Evolutionary conservation across 2,888 invertebrate species (phyloP).

Genomic region (Zygogramma bicolorata): DNA sequence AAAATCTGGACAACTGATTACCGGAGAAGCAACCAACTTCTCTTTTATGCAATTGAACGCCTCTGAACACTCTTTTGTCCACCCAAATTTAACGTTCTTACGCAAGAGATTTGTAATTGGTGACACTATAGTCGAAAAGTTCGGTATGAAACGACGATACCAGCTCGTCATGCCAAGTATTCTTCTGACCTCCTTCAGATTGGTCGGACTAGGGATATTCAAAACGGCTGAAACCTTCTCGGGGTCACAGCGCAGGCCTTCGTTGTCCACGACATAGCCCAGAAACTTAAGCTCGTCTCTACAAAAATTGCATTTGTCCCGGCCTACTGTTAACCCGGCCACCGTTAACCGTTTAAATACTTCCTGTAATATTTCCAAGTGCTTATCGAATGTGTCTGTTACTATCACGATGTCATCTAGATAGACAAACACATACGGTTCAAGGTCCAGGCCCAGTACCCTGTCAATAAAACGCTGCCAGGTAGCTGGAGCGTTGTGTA

Average conservation of each 20-base stretch:
- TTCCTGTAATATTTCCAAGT: conserved; percentile 36
- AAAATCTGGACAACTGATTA: background rate
- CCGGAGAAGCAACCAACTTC: background rate
- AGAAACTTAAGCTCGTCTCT: conserved; percentile 30
- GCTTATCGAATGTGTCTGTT: conserved; percentile 44
- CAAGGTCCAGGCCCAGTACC: no score
- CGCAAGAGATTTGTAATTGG: background rate
- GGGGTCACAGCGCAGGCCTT: conserved; percentile 23
- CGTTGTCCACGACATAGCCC: conserved; percentile 4
- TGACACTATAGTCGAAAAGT: background rate
- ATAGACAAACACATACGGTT: no score
- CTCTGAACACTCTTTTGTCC: background rate
- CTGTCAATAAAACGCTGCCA: no score
- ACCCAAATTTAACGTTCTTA: background rate
- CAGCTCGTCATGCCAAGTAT: background rate
- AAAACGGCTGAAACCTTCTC: conserved; percentile 31
- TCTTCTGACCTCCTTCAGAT: background rate
- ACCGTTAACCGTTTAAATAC: conserved; percentile 45
- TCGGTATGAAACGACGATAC: background rate
- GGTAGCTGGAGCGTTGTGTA: no score
- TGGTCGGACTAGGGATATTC: conserved; percentile 6
- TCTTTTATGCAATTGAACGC: background rate
- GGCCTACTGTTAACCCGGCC: conserved; percentile 37
- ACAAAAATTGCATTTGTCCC: conserved; percentile 54
- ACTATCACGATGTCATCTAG: no score